A percentile compares a stretch with the other conserved stretches of the same genome.
These are phyloP conservation scores for Gadopsis bispinosus DNA, from an alignment of 2,797 vertebrate species.

Conservation along the genomic window DNA sequence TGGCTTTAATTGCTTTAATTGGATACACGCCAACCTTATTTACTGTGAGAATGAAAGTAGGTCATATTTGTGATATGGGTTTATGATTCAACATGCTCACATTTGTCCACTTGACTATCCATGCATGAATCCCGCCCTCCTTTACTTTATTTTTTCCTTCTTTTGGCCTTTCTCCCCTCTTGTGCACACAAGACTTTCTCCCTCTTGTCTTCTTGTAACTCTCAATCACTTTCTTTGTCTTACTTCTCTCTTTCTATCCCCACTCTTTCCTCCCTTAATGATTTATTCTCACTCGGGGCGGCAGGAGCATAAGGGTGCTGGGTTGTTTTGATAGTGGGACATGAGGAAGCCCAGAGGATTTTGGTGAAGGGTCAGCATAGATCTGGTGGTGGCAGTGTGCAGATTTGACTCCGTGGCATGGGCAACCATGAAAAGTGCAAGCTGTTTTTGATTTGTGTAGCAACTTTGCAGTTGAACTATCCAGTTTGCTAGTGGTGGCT, in stretches of 20 bases:
- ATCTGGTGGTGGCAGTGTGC: constrained; percentile 60
- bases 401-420: constrained; percentile 39
- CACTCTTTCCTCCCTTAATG: constrained; percentile 18
- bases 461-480: constrained; percentile 7
- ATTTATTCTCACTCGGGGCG: constrained; percentile 45
- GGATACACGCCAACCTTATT: constrained; percentile 56
- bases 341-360: constrained; percentile 60
- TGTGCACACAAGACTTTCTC: background rate
- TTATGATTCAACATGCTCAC: constrained; percentile 70
- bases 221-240: constrained; percentile 9
- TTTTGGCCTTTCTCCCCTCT: constrained; percentile 1
- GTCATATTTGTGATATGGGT: constrained; percentile 69
- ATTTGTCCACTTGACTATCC: constrained; percentile 64
- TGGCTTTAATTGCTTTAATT: constrained; percentile 64
- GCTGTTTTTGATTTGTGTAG: constrained; percentile 18
- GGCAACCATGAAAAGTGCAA: constrained; percentile 26
- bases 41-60: constrained; percentile 63
- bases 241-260: background rate
- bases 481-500: background rate
- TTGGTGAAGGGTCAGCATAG: constrained; percentile 60
- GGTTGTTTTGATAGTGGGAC: constrained; percentile 60
- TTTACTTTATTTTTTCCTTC: background rate
- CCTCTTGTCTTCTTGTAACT: background rate
- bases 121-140: constrained; percentile 46
- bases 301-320: constrained; percentile 49